These are phyloP conservation scores for Nemopilema nomurai DNA, from an alignment of 30 jellyfish, hydroid and myxozoan species.

Conservation along the genomic window DNA sequence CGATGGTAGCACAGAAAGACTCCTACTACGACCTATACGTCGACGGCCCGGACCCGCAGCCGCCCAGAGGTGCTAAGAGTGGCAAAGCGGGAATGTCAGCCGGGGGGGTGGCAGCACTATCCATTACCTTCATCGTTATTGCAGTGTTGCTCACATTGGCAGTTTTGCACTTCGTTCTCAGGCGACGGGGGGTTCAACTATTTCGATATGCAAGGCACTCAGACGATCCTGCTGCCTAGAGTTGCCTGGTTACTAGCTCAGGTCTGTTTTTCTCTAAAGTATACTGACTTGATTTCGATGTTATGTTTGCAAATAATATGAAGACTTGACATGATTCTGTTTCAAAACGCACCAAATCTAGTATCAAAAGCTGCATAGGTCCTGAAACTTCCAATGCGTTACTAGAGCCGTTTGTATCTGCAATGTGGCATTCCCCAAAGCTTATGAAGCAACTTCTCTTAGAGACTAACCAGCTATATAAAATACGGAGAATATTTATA, in stretches of 20 bases:
- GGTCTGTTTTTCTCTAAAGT: background rate
- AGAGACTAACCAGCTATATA: no score
- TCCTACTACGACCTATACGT: conserved; percentile 29
- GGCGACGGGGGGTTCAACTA: conserved; percentile 44
- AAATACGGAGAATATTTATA: no score
- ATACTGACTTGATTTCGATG: background rate
- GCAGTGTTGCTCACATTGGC: conserved; percentile 30
- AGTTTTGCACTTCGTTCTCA: conserved; percentile 35
- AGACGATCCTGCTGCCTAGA: conserved; percentile 18
- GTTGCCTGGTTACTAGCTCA: background rate
- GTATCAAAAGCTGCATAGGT: no score
- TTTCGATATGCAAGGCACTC: conserved; percentile 29
- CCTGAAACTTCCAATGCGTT: no score
- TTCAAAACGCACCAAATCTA: no score
- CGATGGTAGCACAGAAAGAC: conserved; percentile 15
- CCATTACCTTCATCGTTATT: conserved; percentile 1
- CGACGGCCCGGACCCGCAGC: conserved; percentile 49
- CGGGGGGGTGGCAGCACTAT: conserved; percentile 48
- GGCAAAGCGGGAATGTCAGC: conserved; percentile 25
- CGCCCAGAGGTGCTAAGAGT: conserved; percentile 2
- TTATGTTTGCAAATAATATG: background rate
- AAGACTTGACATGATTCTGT: no score
- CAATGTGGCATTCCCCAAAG: no score
- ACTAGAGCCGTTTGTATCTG: no score
- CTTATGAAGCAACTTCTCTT: no score